These are phyloP conservation scores for Phocides pigmalion DNA, from an alignment of 1,140 invertebrate genomes.

Conservation along the genomic window DNA sequence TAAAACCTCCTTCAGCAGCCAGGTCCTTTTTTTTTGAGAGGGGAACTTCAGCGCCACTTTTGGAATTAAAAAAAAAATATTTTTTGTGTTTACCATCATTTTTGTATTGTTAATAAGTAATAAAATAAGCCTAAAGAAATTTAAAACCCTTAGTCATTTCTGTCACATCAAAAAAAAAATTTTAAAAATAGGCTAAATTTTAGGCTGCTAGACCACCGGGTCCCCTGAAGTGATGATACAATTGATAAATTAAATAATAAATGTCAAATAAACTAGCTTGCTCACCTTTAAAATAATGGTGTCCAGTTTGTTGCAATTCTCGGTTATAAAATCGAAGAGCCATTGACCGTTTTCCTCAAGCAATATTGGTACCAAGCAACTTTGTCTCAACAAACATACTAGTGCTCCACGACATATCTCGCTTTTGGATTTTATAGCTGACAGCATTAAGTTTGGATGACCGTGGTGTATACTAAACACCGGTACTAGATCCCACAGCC, in stretches of 20 bases:
- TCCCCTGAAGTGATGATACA: conserved; percentile 18
- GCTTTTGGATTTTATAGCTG: conserved; percentile 54
- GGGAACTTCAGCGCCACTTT: no score
- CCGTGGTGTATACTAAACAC: conserved; percentile 66
- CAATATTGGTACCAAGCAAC: conserved; percentile 60
- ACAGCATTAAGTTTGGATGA: conserved; percentile 53
- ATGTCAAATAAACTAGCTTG: neutral
- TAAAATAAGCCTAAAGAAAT: no score
- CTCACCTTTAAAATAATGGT: conserved; percentile 66
- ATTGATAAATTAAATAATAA: neutral
- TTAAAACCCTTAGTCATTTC: no score
- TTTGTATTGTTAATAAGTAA: no score
- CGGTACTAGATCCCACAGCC: conserved; percentile 68
- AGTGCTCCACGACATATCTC: conserved; percentile 66
- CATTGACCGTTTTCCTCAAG: conserved; percentile 72
- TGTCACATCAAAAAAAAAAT: no score
- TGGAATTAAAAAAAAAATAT: no score
- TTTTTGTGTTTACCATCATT: no score
- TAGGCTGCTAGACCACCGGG: no score
- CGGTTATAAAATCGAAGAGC: conserved; percentile 68
- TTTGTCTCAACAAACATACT: conserved; percentile 52
- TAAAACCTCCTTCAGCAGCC: no score
- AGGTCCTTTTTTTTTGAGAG: no score
- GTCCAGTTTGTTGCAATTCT: conserved; percentile 66
- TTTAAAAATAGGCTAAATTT: no score